Evolutionary conservation across 92 coral and sea anemone genomes (phyloP), one percentile per base, ranked within the genome.

Genomic region (Palythoa heliodiscus): DNA sequence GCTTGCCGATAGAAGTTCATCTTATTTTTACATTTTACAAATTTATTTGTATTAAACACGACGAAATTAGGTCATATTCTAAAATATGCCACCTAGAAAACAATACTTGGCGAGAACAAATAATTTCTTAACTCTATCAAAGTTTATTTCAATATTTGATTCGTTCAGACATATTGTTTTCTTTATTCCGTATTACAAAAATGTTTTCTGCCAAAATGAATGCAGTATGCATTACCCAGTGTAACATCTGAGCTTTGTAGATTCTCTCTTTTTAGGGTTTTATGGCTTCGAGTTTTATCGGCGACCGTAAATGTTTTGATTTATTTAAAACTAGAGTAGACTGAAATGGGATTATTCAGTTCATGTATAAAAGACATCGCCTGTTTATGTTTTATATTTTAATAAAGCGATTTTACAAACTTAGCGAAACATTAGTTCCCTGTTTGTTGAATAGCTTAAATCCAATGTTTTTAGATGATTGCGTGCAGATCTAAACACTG

Each of bases 231-330:
- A 22, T 38, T 50, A n/a, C 17, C 73, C 25, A 78, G 71, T 19
- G 7, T 22, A 66, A 50, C 84, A 80, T 43, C 71, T 38, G 71
- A 78, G 22, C 54, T 19, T 57, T 19, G 40, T 60, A 57, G 71
- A 61, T 50, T 39, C 63, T 79, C 71, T 5, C 57, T 35, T 20
- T 43, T 80, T 20, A n/a, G 52, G 52, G 11, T 64, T 40, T 19
- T 48, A 29, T 29, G 8, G 71, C 24, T 43, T 14, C 7, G 40
- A 24, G 43, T 60, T 35, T 64, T 64, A 66, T 48, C 40, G 48
- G 38, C 74, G 39, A 6, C 74, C 61, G 20, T 74, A 47, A 78
- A 47, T 40, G 48, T 20, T n/a, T 53, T 60, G 57, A 64, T n/a
- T 64, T 80, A 11, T 77, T 80, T 52, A 57, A 43, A 43, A 64